Conservation (phyloP, 2,113 vertebrate species). For the Picathartes gymnocephalus region DNA sequence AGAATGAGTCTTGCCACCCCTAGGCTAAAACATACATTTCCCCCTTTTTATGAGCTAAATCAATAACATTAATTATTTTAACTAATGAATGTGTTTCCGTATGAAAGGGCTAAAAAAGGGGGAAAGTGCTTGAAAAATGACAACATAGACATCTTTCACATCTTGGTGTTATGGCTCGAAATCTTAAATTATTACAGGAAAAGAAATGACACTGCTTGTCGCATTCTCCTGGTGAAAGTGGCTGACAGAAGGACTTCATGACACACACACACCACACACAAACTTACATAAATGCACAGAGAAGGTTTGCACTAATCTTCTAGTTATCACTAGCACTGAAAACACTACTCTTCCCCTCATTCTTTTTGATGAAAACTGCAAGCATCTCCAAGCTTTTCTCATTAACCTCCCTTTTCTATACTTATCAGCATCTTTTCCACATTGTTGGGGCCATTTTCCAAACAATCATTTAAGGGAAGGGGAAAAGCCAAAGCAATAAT, state of each 20-base stretch:
- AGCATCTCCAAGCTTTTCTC: conserved; percentile 72
- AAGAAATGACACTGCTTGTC: not conserved
- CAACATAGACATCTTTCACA: not conserved
- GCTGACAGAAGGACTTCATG: not conserved
- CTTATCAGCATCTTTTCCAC: conserved; percentile 81
- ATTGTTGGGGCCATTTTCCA: conserved; percentile 69
- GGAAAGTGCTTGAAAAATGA: not conserved
- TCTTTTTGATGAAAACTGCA: conserved; percentile 73
- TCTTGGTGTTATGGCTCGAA: not conserved
- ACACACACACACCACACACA: not conserved
- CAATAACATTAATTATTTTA: not conserved
- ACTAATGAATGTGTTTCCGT: not conserved
- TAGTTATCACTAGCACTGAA: conserved; percentile 75
- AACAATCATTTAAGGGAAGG: conserved; percentile 71
- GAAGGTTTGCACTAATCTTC: not conserved
- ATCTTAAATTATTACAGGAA: not conserved
- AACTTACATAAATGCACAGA: not conserved
- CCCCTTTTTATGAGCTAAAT: not conserved
- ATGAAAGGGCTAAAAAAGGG: not conserved
- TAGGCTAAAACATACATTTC: not conserved
- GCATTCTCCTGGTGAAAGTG: not conserved
- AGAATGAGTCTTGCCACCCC: not conserved
- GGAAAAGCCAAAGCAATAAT: conserved; percentile 70
- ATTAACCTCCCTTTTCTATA: conserved; percentile 72
- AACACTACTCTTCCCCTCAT: conserved; percentile 75